Evolutionary conservation across 2,797 vertebrate species (phyloP).

Genomic region (Pterois miles): DNA sequence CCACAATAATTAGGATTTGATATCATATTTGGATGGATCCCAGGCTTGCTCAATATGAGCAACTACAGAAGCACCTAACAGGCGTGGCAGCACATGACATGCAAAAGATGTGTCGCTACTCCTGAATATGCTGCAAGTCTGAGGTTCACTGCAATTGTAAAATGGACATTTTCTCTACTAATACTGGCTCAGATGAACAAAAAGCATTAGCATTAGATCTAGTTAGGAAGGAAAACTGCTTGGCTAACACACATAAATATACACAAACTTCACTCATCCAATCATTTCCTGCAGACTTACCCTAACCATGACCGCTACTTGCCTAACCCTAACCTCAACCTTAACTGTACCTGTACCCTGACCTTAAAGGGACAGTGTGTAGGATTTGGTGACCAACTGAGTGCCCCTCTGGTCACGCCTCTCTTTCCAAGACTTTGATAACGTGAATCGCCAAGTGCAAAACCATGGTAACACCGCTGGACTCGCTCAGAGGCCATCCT

Average conservation of each 20-base stretch:
- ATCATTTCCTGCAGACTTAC: too few species aligned
- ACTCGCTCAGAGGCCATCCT: too few species aligned
- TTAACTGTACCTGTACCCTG: too few species aligned
- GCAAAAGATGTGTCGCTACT: background rate
- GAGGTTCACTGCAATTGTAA: background rate
- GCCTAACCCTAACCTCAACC: too few species aligned
- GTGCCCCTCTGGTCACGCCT: too few species aligned
- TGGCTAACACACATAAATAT: background rate
- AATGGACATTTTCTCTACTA: background rate
- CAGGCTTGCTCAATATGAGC: background rate
- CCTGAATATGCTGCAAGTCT: background rate
- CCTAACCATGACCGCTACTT: too few species aligned
- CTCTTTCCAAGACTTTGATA: too few species aligned
- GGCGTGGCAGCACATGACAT: background rate
- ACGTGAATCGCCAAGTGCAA: too few species aligned
- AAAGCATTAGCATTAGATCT: conserved; percentile 1
- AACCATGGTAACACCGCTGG: too few species aligned
- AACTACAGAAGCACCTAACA: background rate
- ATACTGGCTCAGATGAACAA: background rate
- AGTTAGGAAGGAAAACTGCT: background rate
- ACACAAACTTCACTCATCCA: background rate
- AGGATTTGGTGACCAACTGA: too few species aligned
- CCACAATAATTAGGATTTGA: background rate
- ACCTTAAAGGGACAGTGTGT: too few species aligned
- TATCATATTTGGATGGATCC: background rate